Base-by-base conservation (phyloP, 2,113 vertebrate genomes). In the Pelodiscus sinensis region DNA sequence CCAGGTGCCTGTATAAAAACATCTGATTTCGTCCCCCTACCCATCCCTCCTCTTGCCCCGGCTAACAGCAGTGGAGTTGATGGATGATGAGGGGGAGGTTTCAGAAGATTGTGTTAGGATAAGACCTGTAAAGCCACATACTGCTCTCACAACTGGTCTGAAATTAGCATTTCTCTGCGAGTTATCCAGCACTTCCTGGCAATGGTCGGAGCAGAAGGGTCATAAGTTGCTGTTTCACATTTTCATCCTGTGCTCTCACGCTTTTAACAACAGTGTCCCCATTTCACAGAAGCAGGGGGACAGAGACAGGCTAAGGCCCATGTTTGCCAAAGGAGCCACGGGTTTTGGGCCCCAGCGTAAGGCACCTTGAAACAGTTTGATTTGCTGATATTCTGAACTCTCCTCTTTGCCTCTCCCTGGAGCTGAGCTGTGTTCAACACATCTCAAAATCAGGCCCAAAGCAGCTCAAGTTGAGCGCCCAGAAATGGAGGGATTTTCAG, bases 191-290 rank as follows among this genome's bases (percentile, higher is more conserved):
- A 21, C 16, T 35, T 71, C 9, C n/a, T 35, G 15, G 65, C n/a
- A 19, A n/a, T 16, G 19, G n/a, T 12, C 35, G 31, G 31, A 22
- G 22, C 54, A 24, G 79, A 55, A 80, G 22, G 24, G 21, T 18
- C 12, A 35, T n/a, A 35, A 10, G 0, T 18, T 14, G 52, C 50
- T 82, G n/a, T 21, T 77, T 18, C 58, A 10, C 0, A 0, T 79
- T 0, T 0, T 75, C 78, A 78, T 38, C 78, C 60, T 2, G 0
- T 0, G 78, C 51, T 88, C 88, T 27, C 55, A 4, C 62, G 73
- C 44, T 9, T 3, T 85, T 81, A 84, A 22, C 78, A 29, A 62
- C 6, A 58, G 6, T 14, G 19, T 7, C 16, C 3, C 1, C 29
- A 15, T 73, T 2, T 0, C 3, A 11, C 22, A 4, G 31, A 56